A percentile compares a stretch with the other conserved stretches of the same genome.
Evolutionary conservation across 1,140 invertebrate species (phyloP).

Genomic region (Andrena cerasifolii): DNA sequence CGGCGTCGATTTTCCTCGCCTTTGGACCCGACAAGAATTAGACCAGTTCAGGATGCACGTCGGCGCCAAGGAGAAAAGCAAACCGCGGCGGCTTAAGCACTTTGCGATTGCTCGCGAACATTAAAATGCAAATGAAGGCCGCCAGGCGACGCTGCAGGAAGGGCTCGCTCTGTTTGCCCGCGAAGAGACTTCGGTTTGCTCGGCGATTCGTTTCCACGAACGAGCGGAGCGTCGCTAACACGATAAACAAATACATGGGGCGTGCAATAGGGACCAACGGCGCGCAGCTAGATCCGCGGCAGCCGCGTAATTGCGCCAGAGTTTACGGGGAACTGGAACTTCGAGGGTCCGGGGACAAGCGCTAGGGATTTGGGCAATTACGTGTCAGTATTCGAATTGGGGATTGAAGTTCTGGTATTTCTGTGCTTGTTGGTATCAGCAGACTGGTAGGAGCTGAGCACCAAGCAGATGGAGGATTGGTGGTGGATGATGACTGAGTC

Average conservation of each 20-base stretch:
- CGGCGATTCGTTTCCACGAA: constrained; percentile 12
- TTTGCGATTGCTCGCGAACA: constrained; percentile 32
- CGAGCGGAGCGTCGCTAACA: constrained; percentile 30
- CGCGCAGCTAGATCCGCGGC: neutral
- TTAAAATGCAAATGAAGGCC: constrained; percentile 59
- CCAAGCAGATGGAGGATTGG: neutral
- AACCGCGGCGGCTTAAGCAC: neutral
- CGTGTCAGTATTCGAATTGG: neutral
- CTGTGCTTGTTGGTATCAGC: too few relatives aligned
- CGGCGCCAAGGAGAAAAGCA: constrained; percentile 5
- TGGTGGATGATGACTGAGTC: neutral
- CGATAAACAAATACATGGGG: constrained; percentile 28
- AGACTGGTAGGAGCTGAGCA: too few relatives aligned
- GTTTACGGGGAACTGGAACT: neutral
- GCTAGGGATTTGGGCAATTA: neutral
- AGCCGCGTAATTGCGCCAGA: neutral
- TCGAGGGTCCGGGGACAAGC: neutral
- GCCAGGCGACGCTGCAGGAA: neutral
- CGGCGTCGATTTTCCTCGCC: neutral
- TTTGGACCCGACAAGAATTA: neutral
- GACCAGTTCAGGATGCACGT: neutral
- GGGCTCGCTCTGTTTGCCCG: constrained; percentile 10
- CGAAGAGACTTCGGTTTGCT: constrained; percentile 26
- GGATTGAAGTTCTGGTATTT: neutral
- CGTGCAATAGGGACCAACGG: neutral